Base-by-base conservation (phyloP, 2,888 invertebrate species). In the Crocallis elinguaria region DNA sequence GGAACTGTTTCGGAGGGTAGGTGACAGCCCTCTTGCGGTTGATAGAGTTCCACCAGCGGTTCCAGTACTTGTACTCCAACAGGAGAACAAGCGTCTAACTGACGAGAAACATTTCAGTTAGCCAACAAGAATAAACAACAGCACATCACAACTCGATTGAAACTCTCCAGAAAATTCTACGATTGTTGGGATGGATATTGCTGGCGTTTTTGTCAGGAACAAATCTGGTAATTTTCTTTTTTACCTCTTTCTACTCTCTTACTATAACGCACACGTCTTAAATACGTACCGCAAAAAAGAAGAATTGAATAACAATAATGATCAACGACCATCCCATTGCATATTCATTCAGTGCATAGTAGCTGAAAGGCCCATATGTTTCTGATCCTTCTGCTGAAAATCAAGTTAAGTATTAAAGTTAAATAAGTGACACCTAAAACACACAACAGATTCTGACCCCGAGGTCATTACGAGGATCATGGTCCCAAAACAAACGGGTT, bases 61-160 rank as follows among this genome's bases (percentile, higher is more conserved):
- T 52, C 17, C 8, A 36, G 14, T 25, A 23, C 29, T 16, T n/a
- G 30, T 49, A 49, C 49, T 42, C 49, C 27, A 49, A 21, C 6
- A 49, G 42, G 5, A 49, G 30, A 2, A 49, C 42, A 8, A 49
- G 37, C 30, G 42, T 42, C 49, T 49, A 29, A 27, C 49, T 42
- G 21, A 36, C 49, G 37, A 49, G 13, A 49, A 12, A 23, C 12
- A 4, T 16, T 19, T 19, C 6, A 23, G 23, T 23, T 6, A 23
- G 23, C 8, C 6, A 23, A 19, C 19, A 4, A 3, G 3, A 3
- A 4, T 6, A 8, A 8, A 23, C 23, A n/a, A n/a, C n/a, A n/a
- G n/a, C n/a, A n/a, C n/a, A n/a, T n/a, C n/a, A n/a, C n/a, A n/a
- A n/a, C n/a, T n/a, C n/a, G 17, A 14, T 3, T 14, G 35, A 14